phyloP scores from a whole-genome alignment of 2,113 vertebrate species.

The Heterotis niloticus region DNA sequence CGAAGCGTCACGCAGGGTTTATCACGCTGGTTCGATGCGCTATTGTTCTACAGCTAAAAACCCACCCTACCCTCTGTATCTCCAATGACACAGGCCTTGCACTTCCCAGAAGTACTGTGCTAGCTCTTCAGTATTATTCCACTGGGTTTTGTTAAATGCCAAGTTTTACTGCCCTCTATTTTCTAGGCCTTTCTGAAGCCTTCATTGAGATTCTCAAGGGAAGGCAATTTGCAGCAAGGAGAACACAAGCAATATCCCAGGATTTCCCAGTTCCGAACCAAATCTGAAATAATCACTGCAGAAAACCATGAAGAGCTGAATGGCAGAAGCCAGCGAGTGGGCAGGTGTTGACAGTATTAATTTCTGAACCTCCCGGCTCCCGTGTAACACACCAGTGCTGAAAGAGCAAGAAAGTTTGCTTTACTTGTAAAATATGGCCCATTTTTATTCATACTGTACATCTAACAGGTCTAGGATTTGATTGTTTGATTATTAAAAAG shows the following conservation, averaged over 20 bases:
- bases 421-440: too few species aligned
- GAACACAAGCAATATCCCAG: neutral
- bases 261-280: neutral
- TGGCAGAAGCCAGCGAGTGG: neutral
- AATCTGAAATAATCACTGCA: neutral
- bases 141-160: neutral
- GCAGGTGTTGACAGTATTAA: neutral
- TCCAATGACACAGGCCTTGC: neutral
- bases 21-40: neutral
- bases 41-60: neutral
- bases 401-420: too few species aligned
- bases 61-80: neutral
- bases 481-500: too few species aligned
- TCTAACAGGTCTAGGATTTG: too few species aligned
- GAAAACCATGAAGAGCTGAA: neutral
- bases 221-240: neutral
- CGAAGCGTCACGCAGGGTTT: neutral
- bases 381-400: neutral
- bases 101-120: neutral
- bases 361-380: neutral
- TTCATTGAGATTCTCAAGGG: neutral
- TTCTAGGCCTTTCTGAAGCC: neutral
- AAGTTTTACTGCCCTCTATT: neutral
- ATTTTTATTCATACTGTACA: too few species aligned
- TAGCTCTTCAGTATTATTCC: neutral